phyloP scores from a whole-genome alignment of 1,140 invertebrate species.

The Trichoplusia ni region DNA sequence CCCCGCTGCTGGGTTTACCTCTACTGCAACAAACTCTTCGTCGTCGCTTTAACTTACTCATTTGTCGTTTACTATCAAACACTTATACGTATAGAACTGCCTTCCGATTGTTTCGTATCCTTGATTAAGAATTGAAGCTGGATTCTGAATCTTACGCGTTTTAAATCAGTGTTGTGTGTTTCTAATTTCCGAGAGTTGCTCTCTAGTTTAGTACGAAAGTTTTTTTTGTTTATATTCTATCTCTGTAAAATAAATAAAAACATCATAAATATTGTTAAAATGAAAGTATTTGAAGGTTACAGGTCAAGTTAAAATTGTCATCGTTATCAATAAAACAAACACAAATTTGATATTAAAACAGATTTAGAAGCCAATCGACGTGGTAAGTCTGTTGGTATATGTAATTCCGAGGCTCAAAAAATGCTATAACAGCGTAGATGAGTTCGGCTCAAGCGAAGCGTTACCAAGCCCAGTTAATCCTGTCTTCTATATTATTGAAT shows the following conservation, averaged over 20 bases:
- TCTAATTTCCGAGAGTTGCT: too few relatives aligned
- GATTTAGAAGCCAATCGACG: slow-evolving; percentile 35
- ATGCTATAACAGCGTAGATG: slow-evolving; percentile 62
- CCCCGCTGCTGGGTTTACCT: slow-evolving; percentile 40
- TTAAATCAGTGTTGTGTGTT: too few relatives aligned
- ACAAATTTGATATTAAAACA: slow-evolving; percentile 21
- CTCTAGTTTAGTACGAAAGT: too few relatives aligned
- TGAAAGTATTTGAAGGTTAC: too few relatives aligned
- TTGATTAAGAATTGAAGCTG: background rate
- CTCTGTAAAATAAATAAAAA: too few relatives aligned
- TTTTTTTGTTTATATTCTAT: too few relatives aligned
- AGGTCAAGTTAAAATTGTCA: slow-evolving; percentile 35
- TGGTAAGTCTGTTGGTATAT: slow-evolving; percentile 52
- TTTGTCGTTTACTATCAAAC: slow-evolving; percentile 37
- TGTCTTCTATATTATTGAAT: slow-evolving; percentile 71
- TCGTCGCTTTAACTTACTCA: slow-evolving; percentile 47
- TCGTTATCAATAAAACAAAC: slow-evolving; percentile 31
- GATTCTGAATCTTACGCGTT: too few relatives aligned
- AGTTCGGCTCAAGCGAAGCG: slow-evolving; percentile 63
- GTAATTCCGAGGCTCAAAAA: slow-evolving; percentile 59
- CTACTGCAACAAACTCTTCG: slow-evolving; percentile 53
- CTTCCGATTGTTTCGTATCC: slow-evolving; percentile 8
- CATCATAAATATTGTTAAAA: too few relatives aligned
- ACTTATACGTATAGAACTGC: background rate
- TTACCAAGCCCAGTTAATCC: slow-evolving; percentile 72